phyloP scores from a whole-genome alignment of 2,888 invertebrate genomes.

The Dasypogon diadema region DNA sequence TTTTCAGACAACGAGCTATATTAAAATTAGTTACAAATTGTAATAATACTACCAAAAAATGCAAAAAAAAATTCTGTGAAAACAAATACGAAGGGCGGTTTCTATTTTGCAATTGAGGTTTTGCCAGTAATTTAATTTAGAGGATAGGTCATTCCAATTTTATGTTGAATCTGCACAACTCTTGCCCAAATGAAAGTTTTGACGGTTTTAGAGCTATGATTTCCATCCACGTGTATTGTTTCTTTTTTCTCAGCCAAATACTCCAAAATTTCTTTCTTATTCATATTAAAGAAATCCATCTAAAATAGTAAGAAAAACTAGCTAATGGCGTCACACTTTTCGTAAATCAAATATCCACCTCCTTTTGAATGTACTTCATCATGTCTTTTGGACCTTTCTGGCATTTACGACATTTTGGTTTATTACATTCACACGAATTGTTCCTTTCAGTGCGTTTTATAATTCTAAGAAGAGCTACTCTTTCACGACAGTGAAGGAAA shows the following conservation, averaged over 20 bases:
- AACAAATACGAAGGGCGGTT: no score
- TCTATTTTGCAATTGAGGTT: no score
- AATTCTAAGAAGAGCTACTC: slow-evolving; percentile 60
- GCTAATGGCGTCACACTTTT: no score
- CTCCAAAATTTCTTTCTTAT: neutral
- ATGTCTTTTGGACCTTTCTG: slow-evolving; percentile 56
- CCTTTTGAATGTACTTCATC: slow-evolving; percentile 59
- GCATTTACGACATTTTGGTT: slow-evolving; percentile 55
- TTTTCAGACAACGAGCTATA: no score
- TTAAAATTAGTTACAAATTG: no score
- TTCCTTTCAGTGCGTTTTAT: slow-evolving; percentile 58
- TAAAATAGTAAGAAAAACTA: neutral
- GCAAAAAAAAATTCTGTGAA: no score
- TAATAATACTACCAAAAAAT: no score
- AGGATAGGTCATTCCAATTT: neutral
- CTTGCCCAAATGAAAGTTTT: slow-evolving; percentile 45
- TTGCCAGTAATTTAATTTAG: no score
- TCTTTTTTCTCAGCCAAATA: slow-evolving; percentile 19
- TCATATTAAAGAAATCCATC: slow-evolving; percentile 16
- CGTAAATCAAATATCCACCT: slow-evolving; percentile 56
- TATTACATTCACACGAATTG: neutral
- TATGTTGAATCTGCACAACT: slow-evolving; percentile 50
- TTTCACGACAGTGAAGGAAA: slow-evolving; percentile 62
- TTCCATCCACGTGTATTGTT: slow-evolving; percentile 55
- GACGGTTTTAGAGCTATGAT: slow-evolving; percentile 52